Conservation (phyloP, 2,888 invertebrate species). For the Drosophila atripex region DNA sequence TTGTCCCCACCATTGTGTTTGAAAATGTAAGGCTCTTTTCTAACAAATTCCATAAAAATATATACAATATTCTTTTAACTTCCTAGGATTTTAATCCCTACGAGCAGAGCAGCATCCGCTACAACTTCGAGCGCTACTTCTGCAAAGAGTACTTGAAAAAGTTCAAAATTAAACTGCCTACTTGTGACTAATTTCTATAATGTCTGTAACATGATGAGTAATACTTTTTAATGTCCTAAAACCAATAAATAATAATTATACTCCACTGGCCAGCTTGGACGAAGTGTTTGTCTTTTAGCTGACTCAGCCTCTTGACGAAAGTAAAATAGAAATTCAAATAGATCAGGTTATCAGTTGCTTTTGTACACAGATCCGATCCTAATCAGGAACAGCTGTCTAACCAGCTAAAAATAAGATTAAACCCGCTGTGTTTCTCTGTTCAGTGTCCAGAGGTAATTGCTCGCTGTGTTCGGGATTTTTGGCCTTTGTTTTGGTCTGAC, state of each 20-base stretch:
- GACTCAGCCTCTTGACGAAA: constrained; percentile 14
- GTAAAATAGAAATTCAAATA: constrained; percentile 19
- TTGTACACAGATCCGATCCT: constrained; percentile 27
- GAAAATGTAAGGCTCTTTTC: constrained; percentile 71
- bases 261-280: not conserved
- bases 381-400: constrained; percentile 21
- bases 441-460: constrained; percentile 5
- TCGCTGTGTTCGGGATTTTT: constrained; percentile 11
- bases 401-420: constrained; percentile 28
- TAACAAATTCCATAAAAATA: not conserved
- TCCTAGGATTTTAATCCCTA: constrained; percentile 69
- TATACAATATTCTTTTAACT: not conserved
- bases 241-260: constrained; percentile 29
- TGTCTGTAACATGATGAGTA: constrained; percentile 1
- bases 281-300: constrained; percentile 6
- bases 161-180: constrained; percentile 61
- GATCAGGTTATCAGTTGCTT: constrained; percentile 23
- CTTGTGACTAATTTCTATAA: constrained; percentile 49
- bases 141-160: constrained; percentile 72
- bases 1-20: constrained; percentile 81
- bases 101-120: constrained; percentile 72
- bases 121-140: constrained; percentile 70
- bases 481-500: constrained; percentile 36
- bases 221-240: constrained; percentile 25
- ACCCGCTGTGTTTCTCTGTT: constrained; percentile 10